A percentile compares a stretch with the other conserved stretches of the same genome.
phyloP scores from a whole-genome alignment of 2,797 vertebrate species.

The Cottoperca gobio region DNA sequence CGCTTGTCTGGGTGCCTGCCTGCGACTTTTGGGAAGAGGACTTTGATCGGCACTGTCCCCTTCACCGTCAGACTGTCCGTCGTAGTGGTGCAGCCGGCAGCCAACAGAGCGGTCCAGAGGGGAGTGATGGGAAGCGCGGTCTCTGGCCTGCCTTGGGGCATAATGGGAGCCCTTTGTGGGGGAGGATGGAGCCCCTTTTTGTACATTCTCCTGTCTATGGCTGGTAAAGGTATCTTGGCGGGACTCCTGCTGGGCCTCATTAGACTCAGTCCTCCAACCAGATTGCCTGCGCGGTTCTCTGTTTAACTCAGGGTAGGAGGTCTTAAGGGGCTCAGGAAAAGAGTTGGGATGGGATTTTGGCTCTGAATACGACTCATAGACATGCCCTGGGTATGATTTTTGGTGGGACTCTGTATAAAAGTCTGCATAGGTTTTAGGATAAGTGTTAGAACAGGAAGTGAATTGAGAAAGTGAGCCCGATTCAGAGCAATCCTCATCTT shows the following conservation, averaged over 20 bases:
- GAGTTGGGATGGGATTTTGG: conserved; percentile 68
- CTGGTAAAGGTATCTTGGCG: conserved; percentile 48
- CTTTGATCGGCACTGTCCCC: conserved; percentile 87
- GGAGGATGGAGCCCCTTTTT: conserved; percentile 83
- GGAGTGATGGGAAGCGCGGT: conserved; percentile 34
- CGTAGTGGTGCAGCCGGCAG: conserved; percentile 94
- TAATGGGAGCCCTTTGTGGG: conserved; percentile 76
- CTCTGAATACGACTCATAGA: conserved; percentile 52
- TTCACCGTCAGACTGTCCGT: conserved; percentile 93
- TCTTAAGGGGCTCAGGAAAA: conserved; percentile 71
- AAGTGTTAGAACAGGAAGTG: conserved; percentile 81
- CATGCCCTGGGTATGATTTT: conserved; percentile 63
- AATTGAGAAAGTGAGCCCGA: conserved; percentile 66
- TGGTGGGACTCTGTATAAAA: conserved; percentile 80
- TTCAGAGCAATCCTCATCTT: conserved; percentile 72
- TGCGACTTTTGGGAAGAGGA: conserved; percentile 86
- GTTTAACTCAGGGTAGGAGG: conserved; percentile 64
- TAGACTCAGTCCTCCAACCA: conserved; percentile 43
- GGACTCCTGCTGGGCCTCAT: conserved; percentile 52
- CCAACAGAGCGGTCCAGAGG: conserved; percentile 86
- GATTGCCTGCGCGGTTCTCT: conserved; percentile 54
- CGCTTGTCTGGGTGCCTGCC: conserved; percentile 76
- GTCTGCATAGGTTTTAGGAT: conserved; percentile 92
- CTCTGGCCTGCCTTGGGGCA: conserved; percentile 53
- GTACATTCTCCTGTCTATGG: conserved; percentile 87